These are phyloP conservation scores for Platyscapa corneri DNA, from an alignment of 1,140 invertebrate genomes.

Conservation along the genomic window DNA sequence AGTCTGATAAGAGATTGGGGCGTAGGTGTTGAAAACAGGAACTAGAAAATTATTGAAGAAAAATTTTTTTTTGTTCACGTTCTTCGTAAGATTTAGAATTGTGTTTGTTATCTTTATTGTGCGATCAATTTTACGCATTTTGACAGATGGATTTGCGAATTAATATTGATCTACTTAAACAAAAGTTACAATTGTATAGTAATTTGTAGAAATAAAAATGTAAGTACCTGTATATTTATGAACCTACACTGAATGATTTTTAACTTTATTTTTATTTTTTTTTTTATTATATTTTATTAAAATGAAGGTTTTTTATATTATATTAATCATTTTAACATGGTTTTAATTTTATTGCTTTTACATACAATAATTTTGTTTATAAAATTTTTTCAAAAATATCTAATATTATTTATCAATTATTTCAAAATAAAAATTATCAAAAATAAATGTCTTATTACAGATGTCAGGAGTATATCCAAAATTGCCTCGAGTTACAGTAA, in stretches of 20 bases:
- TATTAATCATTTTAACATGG: too few species aligned
- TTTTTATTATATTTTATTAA: too few species aligned
- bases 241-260: background rate
- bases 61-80: background rate
- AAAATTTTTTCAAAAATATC: too few species aligned
- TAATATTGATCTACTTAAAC: background rate
- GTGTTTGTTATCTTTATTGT: background rate
- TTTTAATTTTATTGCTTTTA: too few species aligned
- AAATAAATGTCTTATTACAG: background rate
- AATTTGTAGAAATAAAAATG: background rate
- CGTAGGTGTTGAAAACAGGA: background rate
- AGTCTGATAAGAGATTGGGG: constrained; percentile 16
- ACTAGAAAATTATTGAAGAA: background rate
- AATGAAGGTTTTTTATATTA: too few species aligned
- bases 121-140: background rate
- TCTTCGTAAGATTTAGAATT: background rate
- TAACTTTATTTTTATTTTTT: background rate
- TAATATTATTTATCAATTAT: too few species aligned
- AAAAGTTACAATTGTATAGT: background rate
- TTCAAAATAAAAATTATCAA: too few species aligned
- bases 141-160: constrained; percentile 26
- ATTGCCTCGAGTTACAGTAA: constrained; percentile 55
- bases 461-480: constrained; percentile 47
- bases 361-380: too few species aligned
- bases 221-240: background rate